Percentiles rank a stretch among this genome's conserved stretches.
Evolutionary conservation across 2,888 invertebrate genomes (phyloP).

Genomic region (Xestia c-nigrum): DNA sequence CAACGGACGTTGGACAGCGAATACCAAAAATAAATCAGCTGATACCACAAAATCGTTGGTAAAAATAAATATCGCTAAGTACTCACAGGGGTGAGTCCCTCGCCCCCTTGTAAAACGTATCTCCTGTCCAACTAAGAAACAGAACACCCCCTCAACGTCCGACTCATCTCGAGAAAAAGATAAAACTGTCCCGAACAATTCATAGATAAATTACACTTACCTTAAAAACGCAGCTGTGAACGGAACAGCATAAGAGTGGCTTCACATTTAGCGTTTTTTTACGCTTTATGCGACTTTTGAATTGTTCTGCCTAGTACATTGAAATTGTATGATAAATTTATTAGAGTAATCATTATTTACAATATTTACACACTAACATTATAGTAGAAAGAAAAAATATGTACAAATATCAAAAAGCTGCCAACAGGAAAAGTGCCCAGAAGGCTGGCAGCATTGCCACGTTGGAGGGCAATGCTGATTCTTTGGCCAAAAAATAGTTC

Average conservation of each 20-base stretch:
- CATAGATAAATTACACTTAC: constrained; percentile 83
- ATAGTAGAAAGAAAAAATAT: no score
- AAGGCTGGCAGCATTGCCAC: no score
- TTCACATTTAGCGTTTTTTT: constrained; percentile 36
- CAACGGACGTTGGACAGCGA: no score
- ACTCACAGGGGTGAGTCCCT: constrained; percentile 32
- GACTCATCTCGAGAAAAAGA: constrained; percentile 73
- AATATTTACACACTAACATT: no score
- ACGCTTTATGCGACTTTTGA: not conserved
- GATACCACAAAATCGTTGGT: not conserved
- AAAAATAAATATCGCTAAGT: constrained; percentile 35
- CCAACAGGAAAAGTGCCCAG: no score
- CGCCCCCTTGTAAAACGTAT: constrained; percentile 47
- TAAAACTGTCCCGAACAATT: constrained; percentile 83
- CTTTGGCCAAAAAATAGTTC: no score
- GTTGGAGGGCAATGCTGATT: no score
- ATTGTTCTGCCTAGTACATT: not conserved
- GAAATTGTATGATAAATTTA: not conserved
- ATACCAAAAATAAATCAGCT: not conserved
- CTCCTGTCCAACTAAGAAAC: constrained; percentile 68
- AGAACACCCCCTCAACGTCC: constrained; percentile 66
- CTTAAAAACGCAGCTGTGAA: constrained; percentile 80
- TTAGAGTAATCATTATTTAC: no score
- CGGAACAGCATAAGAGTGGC: constrained; percentile 65
- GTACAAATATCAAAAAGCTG: no score